Conservation (phyloP, 2,888 invertebrate genomes). For the Stegophylla sp. region DNA sequence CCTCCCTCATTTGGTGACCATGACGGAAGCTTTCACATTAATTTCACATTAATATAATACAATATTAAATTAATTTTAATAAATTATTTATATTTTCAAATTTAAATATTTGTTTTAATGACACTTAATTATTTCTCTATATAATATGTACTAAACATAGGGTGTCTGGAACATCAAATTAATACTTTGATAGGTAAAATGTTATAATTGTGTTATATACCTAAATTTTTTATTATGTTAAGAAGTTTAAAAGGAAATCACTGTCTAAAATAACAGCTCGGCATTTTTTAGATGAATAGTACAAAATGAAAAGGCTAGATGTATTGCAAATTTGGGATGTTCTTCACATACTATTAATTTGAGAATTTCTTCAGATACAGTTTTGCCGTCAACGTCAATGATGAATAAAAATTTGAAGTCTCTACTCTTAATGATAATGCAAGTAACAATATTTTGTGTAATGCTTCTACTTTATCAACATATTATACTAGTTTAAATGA, state of each 20-base stretch:
- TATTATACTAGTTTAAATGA: conserved; percentile 1
- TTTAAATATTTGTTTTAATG: no score
- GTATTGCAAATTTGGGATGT: not conserved
- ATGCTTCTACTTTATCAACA: not conserved
- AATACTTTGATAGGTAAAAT: not conserved
- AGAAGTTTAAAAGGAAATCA: not conserved
- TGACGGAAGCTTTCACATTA: no score
- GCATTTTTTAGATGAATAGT: conserved; percentile 16
- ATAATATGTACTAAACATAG: no score
- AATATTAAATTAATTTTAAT: no score
- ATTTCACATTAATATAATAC: not conserved
- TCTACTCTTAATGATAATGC: conserved; percentile 12
- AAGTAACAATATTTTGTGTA: conserved; percentile 12
- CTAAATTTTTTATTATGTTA: not conserved
- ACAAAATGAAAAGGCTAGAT: conserved; percentile 1
- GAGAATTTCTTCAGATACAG: no score
- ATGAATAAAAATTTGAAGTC: conserved; percentile 3
- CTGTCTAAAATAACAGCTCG: conserved; percentile 6
- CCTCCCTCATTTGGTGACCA: no score
- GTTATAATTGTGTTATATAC: not conserved
- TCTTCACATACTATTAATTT: conserved; percentile 17
- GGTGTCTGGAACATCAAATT: no score
- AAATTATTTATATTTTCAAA: no score
- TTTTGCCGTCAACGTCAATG: conserved; percentile 22
- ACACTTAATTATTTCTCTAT: no score